A percentile compares a stretch with the other conserved stretches of the same genome.
These are phyloP conservation scores for Platerodrilus igneus DNA, from an alignment of 2,888 invertebrate species.

Conservation along the genomic window DNA sequence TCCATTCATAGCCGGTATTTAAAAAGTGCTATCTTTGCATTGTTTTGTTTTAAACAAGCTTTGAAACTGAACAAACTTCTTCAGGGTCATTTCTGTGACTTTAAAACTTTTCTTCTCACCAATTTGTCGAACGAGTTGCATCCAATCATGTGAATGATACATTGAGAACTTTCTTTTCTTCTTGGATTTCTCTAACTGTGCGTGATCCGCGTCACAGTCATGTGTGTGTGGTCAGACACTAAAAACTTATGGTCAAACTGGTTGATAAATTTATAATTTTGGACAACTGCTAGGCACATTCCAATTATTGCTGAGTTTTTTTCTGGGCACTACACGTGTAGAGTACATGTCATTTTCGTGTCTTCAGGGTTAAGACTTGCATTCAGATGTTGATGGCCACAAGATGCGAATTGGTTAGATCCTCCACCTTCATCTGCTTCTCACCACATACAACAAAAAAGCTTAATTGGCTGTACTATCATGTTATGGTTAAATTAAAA, in stretches of 20 bases:
- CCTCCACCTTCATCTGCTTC: conserved; percentile 30
- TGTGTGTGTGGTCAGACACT: conserved; percentile 4
- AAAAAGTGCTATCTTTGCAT: too few species aligned
- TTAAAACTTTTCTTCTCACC: background rate
- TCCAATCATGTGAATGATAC: conserved; percentile 6
- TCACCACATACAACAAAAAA: conserved; percentile 35
- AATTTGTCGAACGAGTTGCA: conserved; percentile 1
- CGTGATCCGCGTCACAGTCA: conserved; percentile 6
- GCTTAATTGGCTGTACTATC: conserved; percentile 22
- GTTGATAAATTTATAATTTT: background rate
- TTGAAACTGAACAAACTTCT: background rate
- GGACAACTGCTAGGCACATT: too few species aligned
- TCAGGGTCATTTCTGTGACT: background rate
- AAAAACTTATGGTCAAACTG: conserved; percentile 3
- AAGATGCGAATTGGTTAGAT: conserved; percentile 31
- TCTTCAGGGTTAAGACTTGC: too few species aligned
- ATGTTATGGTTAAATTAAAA: conserved; percentile 33
- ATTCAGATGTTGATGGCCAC: conserved; percentile 16
- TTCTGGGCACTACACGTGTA: too few species aligned
- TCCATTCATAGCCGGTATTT: too few species aligned
- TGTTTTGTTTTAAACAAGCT: too few species aligned
- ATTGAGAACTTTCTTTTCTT: background rate
- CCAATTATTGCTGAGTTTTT: too few species aligned
- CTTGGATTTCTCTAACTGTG: background rate
- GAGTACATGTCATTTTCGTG: too few species aligned